A percentile compares a stretch with the other conserved stretches of the same genome.
phyloP scores from a whole-genome alignment of 2,797 vertebrate genomes.

The Balearica regulorum region DNA sequence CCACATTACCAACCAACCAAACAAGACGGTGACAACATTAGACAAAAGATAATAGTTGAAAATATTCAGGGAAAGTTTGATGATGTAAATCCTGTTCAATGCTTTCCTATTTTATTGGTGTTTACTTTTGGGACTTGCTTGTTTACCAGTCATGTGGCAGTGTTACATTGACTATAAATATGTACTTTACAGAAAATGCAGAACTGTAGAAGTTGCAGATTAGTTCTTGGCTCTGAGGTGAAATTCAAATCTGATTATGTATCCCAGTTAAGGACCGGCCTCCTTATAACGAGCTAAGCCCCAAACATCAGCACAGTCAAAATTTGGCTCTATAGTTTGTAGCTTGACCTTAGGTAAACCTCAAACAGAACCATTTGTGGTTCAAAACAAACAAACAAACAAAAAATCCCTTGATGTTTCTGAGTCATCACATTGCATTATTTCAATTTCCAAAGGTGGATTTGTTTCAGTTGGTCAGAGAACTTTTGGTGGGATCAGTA shows the following conservation, averaged over 20 bases:
- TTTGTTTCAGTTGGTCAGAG: neutral
- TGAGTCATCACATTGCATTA: slow-evolving; percentile 8
- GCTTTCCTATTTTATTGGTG: neutral
- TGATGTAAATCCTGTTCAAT: neutral
- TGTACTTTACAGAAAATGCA: neutral
- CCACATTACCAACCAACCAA: neutral
- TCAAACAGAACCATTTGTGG: slow-evolving; percentile 1
- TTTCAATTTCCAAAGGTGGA: slow-evolving; percentile 3
- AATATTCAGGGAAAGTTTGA: neutral
- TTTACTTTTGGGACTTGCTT: neutral
- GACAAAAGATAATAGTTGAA: neutral
- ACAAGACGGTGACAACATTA: neutral
- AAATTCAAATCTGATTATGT: slow-evolving; percentile 35
- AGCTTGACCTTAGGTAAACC: slow-evolving; percentile 48
- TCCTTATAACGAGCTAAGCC: neutral
- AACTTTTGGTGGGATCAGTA: neutral
- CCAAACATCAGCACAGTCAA: neutral
- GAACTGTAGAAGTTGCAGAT: neutral
- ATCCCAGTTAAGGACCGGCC: neutral
- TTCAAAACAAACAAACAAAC: slow-evolving; percentile 39
- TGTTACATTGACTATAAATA: neutral
- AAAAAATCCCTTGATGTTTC: slow-evolving; percentile 1
- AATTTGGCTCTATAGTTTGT: neutral
- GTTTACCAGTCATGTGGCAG: neutral
- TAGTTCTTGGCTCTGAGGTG: neutral